These are phyloP conservation scores for Eubasilissa regina DNA, from an alignment of 1,140 invertebrate species.

Conservation along the genomic window DNA sequence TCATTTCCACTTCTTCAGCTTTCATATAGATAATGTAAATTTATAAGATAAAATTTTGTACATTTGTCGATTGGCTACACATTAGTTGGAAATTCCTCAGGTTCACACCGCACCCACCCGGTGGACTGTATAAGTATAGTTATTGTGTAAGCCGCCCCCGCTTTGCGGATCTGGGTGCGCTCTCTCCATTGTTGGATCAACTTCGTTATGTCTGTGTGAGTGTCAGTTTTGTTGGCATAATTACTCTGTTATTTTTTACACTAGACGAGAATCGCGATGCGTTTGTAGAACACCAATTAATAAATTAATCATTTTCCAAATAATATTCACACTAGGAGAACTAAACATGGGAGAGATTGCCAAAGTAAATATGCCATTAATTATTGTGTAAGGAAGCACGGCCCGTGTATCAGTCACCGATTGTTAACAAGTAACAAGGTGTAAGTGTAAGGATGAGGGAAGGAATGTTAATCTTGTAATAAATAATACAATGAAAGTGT, in stretches of 20 bases:
- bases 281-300: slow-evolving; percentile 43
- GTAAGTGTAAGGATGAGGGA: slow-evolving; percentile 28
- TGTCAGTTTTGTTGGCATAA: not conserved
- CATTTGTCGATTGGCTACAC: slow-evolving; percentile 18
- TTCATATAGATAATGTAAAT: slow-evolving; percentile 38
- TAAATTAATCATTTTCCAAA: slow-evolving; percentile 29
- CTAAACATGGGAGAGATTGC: slow-evolving; percentile 8
- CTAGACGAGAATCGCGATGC: slow-evolving; percentile 23
- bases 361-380: not conserved
- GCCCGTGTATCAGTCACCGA: not conserved
- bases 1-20: slow-evolving; percentile 32
- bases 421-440: too few relatives aligned
- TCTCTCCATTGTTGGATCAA: slow-evolving; percentile 1
- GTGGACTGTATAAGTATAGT: slow-evolving; percentile 9
- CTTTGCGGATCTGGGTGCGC: not conserved
- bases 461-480: slow-evolving; percentile 57
- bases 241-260: slow-evolving; percentile 42
- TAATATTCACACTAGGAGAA: slow-evolving; percentile 20
- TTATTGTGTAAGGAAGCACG: slow-evolving; percentile 15
- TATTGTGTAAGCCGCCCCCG: not conserved
- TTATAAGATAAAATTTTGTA: slow-evolving; percentile 34
- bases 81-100: not conserved
- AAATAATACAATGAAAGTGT: slow-evolving; percentile 60
- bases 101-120: slow-evolving; percentile 20
- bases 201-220: too few relatives aligned